Percentiles rank a stretch among this genome's conserved stretches.
Conservation (phyloP, 2,888 invertebrate genomes). For the Ellobium chinense region DNA sequence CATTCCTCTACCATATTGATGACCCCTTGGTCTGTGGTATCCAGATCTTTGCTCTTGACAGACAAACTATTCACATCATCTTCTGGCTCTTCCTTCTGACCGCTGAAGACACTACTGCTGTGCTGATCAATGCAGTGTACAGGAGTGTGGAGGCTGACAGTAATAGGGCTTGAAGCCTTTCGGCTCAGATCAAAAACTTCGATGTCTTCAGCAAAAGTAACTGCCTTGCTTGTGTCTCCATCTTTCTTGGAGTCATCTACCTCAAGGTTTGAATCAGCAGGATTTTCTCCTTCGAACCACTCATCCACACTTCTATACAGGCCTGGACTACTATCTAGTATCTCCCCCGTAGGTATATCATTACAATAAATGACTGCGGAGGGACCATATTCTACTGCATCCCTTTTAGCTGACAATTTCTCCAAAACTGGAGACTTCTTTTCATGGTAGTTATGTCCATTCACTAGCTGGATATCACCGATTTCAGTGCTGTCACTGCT, state of each 20-base stretch:
- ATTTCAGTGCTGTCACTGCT: no score
- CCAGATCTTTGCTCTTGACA: background rate
- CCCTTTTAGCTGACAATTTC: background rate
- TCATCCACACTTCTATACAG: background rate
- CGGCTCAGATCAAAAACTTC: constrained; percentile 6
- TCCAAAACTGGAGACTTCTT: background rate
- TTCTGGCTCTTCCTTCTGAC: background rate
- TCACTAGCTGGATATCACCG: no score
- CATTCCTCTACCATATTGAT: background rate
- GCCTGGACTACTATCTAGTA: no score
- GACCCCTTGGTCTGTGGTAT: background rate
- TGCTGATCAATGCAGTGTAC: background rate
- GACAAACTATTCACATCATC: background rate
- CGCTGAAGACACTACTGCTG: background rate
- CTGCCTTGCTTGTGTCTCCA: constrained; percentile 16
- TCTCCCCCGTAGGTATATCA: background rate
- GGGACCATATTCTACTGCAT: background rate
- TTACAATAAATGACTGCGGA: background rate
- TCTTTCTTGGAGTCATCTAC: background rate
- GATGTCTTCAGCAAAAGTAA: constrained; percentile 34
- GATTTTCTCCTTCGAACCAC: background rate
- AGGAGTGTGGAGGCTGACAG: constrained; percentile 12
- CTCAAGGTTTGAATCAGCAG: background rate
- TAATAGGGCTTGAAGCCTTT: background rate
- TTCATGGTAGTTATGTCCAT: no score